A percentile compares a stretch with the other conserved stretches of the same genome.
phyloP scores from a whole-genome alignment of 2,113 vertebrate species.

The Synodontis membranacea region DNA sequence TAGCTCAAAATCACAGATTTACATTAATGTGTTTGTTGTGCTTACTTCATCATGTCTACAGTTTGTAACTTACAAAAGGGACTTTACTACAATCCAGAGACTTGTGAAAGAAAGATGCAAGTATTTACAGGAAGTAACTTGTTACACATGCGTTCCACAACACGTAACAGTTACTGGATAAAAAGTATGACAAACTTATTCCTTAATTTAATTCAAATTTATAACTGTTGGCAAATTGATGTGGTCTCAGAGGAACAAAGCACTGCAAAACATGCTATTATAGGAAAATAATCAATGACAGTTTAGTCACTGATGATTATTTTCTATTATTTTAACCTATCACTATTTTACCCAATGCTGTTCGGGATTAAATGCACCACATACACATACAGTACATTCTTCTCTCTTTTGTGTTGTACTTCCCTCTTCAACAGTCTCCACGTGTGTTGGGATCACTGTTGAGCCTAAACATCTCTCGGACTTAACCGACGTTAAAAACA shows the following conservation, averaged over 20 bases:
- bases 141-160: background rate
- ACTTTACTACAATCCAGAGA: too few species aligned
- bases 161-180: background rate
- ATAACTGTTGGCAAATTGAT: background rate
- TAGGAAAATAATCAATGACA: background rate
- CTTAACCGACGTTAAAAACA: slow-evolving; percentile 29
- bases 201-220: background rate
- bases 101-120: background rate
- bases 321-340: background rate
- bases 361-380: background rate
- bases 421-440: slow-evolving; percentile 3
- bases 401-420: background rate
- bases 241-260: background rate
- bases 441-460: background rate
- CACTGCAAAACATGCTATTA: background rate
- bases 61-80: too few species aligned
- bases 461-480: slow-evolving; percentile 22
- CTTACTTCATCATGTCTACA: background rate
- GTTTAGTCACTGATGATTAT: background rate
- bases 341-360: background rate
- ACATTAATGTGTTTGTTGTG: background rate
- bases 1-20: background rate
- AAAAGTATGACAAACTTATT: background rate
- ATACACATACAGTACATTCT: background rate
- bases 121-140: background rate